phyloP scores from a whole-genome alignment of 2,113 vertebrate genomes.

The Oryzias celebensis region DNA sequence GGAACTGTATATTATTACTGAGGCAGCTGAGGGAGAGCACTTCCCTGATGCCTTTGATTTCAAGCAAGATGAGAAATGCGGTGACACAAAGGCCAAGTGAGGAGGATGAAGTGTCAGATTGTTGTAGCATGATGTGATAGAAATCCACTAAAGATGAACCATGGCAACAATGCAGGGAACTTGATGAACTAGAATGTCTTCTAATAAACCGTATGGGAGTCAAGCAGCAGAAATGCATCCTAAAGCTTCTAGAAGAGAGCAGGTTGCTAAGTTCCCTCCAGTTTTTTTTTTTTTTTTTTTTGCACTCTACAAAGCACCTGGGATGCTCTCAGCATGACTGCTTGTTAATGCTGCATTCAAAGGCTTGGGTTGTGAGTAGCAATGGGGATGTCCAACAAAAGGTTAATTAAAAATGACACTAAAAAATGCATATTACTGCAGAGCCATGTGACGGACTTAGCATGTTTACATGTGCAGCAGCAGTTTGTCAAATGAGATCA shows the following conservation, averaged over 20 bases:
- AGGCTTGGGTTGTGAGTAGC: slow-evolving; percentile 46
- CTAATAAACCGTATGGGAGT: slow-evolving; percentile 40
- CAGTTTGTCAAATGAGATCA: background rate
- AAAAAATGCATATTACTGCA: slow-evolving; percentile 47
- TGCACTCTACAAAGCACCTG: slow-evolving; percentile 53
- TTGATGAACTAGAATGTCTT: slow-evolving; percentile 32
- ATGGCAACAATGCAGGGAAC: slow-evolving; percentile 33
- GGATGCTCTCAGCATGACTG: slow-evolving; percentile 47
- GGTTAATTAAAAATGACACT: slow-evolving; percentile 48
- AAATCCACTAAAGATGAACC: slow-evolving; percentile 35
- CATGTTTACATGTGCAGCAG: slow-evolving; percentile 21
- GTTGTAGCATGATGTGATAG: slow-evolving; percentile 32
- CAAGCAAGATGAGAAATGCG: slow-evolving; percentile 18
- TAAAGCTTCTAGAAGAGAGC: slow-evolving; percentile 43
- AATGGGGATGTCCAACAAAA: slow-evolving; percentile 50
- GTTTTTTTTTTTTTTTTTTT: slow-evolving; percentile 24
- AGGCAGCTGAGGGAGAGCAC: slow-evolving; percentile 32
- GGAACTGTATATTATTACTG: slow-evolving; percentile 29
- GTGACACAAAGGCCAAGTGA: slow-evolving; percentile 11
- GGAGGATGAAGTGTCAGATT: slow-evolving; percentile 15
- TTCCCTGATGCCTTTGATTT: slow-evolving; percentile 46
- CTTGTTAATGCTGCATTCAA: slow-evolving; percentile 63
- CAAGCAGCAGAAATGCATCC: slow-evolving; percentile 40
- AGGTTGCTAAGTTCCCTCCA: slow-evolving; percentile 38
- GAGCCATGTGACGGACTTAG: slow-evolving; percentile 9